Base-by-base conservation (phyloP, 2,797 vertebrate genomes). In the Kryptolebias ocellatus region DNA sequence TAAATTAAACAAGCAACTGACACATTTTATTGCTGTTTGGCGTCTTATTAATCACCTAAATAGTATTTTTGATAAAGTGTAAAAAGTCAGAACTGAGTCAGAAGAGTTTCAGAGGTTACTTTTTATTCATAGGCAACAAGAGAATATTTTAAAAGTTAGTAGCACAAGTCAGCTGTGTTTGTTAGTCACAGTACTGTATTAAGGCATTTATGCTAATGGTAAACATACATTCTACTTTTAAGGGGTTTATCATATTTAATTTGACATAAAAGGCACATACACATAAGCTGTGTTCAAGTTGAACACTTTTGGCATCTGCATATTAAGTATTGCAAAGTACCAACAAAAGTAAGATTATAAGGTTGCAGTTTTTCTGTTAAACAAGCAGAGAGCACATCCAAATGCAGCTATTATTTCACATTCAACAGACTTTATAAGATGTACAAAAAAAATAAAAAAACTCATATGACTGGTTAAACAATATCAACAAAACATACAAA, bases 81-180 rank as follows among this genome's bases (percentile, higher is more conserved):
- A 9, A 67, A 67, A 44, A 29, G 12, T 58, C n/a, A 0, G 12
- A 53, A 61, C 45, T 27, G 53, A 68, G 34, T 44, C 64, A 70
- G 57, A 0, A 47, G 8, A 65, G 29, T 51, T 20, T 51, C 9
- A 56, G 16, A 37, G 18, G 71, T 79, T 81, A 70, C 70, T 78
- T 73, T 64, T 56, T 17, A 76, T 24, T 49, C 34, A n/a, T 27
- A 17, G 17, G 57, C 20, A 29, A 58, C 16, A 46, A 20, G 42
- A 64, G 6, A 50, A 51, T 31, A 61, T 34, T n/a, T n/a, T 4
- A 18, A 15, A 60, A 51, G 58, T 82, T 79, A 72, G 31, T 51
- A 60, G 44, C 28, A 67, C 18, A 67, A 29, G 17, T 12, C 10
- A 24, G 10, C 3, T 4, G 49, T 27, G 8, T 27, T 64, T 50